These are phyloP conservation scores for Eubasilissa regina DNA, from an alignment of 1,140 invertebrate genomes.

Conservation along the genomic window DNA sequence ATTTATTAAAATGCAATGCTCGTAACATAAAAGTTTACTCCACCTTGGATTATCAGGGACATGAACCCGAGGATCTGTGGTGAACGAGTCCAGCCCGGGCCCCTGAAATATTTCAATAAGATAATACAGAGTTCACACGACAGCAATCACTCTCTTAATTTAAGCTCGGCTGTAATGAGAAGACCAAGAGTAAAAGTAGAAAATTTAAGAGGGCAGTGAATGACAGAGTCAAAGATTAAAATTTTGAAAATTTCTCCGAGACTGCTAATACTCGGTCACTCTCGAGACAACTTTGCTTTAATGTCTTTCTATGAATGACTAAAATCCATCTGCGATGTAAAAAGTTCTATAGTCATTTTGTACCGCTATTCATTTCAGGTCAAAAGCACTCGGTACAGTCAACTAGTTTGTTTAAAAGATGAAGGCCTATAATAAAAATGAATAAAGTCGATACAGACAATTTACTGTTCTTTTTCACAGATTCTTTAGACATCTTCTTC, in stretches of 20 bases:
- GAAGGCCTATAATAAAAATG: slow-evolving; percentile 5
- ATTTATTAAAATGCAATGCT: slow-evolving; percentile 45
- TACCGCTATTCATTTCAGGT: too few species aligned
- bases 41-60: slow-evolving; percentile 46
- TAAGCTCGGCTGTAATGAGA: neutral
- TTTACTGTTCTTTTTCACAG: slow-evolving; percentile 39
- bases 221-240: neutral
- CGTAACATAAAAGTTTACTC: slow-evolving; percentile 51
- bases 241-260: neutral
- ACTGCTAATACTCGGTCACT: neutral
- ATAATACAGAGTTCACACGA: slow-evolving; percentile 33
- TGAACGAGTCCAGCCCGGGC: neutral
- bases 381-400: neutral
- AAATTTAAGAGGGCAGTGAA: too few species aligned
- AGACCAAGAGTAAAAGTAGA: slow-evolving; percentile 2
- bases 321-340: too few species aligned
- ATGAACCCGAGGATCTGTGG: slow-evolving; percentile 16
- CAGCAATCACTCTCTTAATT: neutral
- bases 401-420: neutral
- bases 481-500: slow-evolving; percentile 2
- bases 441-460: slow-evolving; percentile 50
- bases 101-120: slow-evolving; percentile 35
- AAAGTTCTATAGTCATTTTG: too few species aligned
- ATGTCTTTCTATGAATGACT: too few species aligned
- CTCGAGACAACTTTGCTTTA: neutral